Base-by-base conservation (phyloP, 2,113 vertebrate species). In the Pachycephala philippinensis region DNA sequence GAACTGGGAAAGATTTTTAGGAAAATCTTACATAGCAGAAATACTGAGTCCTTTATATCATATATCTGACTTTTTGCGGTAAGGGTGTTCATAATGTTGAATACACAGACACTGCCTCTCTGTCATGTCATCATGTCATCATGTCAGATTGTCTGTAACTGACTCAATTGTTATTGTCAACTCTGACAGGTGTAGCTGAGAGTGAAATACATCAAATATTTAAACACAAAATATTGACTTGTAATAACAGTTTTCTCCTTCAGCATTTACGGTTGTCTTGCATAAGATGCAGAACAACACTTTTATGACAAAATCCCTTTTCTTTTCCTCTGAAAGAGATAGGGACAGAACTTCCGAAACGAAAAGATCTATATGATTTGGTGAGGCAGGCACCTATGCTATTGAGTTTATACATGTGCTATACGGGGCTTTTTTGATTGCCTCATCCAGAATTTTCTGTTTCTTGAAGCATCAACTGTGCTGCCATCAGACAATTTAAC, bases 121-220 rank as follows among this genome's bases (percentile, higher is more conserved):
- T 59, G 5, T 61, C 1, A 0, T 28, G 13, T 40, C 40, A 40
- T 61, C 1, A 0, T 28, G 13, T 40, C 40, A 40, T 40, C 40
- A 40, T 40, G 40, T 40, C 40, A 40, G 40, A 40, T 40, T 40
- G 23, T 33, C 44, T 60, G 2, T 52, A 59, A 52, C 14, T 30
- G 63, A 61, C 42, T 81, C 33, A 65, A 35, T 81, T 84, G 40
- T 23, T 16, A 35, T 31, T 53, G 57, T 21, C 22, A 53, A 2
- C 15, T 74, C 16, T 61, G 40, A 44, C 11, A 68, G 28, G n/a
- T 80, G 69, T 79, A 86, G 20, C 47, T 28, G 20, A 71, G 7
- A 3, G 4, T 72, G 16, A 28, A 11, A 59, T 37, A 75, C 1
- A 33, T 24, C 1, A 2, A 15, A 53, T 49, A 49, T 59, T 57